These are phyloP conservation scores for Bos taurus DNA, from an alignment of 2,113 vertebrate species.

Conservation along the genomic window DNA sequence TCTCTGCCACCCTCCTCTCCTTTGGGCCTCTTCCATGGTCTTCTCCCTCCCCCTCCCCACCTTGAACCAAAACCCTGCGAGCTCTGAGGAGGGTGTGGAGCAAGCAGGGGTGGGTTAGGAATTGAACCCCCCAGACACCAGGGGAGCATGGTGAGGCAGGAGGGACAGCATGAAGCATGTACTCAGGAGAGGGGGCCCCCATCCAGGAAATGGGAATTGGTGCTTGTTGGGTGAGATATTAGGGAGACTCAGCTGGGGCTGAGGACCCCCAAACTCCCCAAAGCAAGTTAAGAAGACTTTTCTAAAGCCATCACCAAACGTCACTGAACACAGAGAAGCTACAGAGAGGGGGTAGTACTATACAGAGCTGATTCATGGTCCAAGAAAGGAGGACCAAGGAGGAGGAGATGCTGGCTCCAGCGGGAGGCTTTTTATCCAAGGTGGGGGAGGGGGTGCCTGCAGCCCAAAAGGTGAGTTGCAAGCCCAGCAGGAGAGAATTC, in stretches of 20 bases:
- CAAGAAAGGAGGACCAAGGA: background rate
- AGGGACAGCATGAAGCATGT: background rate
- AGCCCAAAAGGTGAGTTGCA: background rate
- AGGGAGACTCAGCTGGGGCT: background rate
- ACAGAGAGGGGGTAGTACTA: background rate
- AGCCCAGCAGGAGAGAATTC: background rate
- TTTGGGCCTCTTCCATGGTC: fast-evolving
- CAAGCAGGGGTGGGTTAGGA: background rate
- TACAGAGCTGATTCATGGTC: background rate
- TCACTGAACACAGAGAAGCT: background rate
- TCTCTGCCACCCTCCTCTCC: background rate
- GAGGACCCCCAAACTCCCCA: background rate
- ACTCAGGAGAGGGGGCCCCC: background rate
- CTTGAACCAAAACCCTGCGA: background rate
- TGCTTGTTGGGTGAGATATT: background rate
- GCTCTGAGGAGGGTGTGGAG: background rate
- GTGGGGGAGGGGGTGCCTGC: fast-evolving
- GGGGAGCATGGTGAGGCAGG: background rate
- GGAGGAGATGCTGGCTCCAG: background rate
- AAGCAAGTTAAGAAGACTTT: background rate
- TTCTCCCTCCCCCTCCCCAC: no score
- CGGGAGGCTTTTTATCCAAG: background rate
- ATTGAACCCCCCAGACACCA: fast-evolving
- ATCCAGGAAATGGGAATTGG: background rate
- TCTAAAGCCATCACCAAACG: background rate